A percentile compares a stretch with the other conserved stretches of the same genome.
Conservation (phyloP, 2,797 vertebrate species). For the Nannoperca obscura region DNA sequence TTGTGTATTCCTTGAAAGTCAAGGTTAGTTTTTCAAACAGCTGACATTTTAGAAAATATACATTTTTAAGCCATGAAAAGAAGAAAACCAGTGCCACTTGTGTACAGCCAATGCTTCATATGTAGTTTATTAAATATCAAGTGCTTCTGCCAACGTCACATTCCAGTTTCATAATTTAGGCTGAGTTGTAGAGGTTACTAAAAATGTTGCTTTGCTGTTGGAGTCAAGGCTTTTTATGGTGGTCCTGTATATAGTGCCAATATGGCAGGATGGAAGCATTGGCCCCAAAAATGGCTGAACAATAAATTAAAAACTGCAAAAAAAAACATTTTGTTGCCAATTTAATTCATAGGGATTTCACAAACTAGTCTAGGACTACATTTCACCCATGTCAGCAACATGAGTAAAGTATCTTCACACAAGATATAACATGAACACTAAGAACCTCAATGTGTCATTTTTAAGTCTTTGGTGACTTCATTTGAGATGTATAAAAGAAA, state of each 20-base stretch:
- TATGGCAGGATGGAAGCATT: conserved; percentile 3
- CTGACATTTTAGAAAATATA: conserved; percentile 12
- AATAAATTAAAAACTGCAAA: conserved; percentile 34
- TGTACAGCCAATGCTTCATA: conserved; percentile 19
- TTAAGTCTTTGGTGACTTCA: conserved; percentile 51
- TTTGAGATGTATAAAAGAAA: conserved; percentile 58
- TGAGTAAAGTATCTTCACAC: conserved; percentile 31
- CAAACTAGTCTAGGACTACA: conserved; percentile 36
- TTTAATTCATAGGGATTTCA: conserved; percentile 61
- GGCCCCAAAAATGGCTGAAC: not conserved
- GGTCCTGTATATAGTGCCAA: not conserved
- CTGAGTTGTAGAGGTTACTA: conserved; percentile 13
- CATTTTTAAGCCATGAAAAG: conserved; percentile 23
- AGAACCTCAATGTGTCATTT: conserved; percentile 16
- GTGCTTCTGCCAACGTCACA: conserved; percentile 42
- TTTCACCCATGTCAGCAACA: conserved; percentile 27
- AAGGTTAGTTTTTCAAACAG: conserved; percentile 11
- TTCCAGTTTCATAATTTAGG: conserved; percentile 33
- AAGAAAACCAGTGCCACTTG: conserved; percentile 5
- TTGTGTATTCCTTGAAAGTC: not conserved
- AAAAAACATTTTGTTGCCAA: conserved; percentile 13
- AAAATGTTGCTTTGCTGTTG: conserved; percentile 11
- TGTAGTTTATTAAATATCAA: conserved; percentile 34
- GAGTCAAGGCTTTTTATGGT: conserved; percentile 24
- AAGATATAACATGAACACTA: conserved; percentile 23